These are phyloP conservation scores for Carapus acus DNA, from an alignment of 2,797 vertebrate genomes.

Conservation along the genomic window DNA sequence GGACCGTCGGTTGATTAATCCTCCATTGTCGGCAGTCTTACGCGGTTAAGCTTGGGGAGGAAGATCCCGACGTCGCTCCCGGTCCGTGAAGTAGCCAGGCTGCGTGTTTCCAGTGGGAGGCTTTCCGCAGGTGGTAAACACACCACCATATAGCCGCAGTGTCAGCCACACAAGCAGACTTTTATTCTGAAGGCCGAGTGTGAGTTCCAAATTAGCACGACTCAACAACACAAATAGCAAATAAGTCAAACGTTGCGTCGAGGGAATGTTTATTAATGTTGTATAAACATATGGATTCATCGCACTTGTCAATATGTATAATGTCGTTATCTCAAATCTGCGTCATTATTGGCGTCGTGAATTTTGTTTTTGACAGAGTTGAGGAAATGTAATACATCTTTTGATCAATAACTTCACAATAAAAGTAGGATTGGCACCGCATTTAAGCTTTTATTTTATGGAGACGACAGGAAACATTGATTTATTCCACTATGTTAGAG, in stretches of 20 bases:
- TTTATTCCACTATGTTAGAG: neutral
- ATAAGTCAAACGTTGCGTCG: neutral
- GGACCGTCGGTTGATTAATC: conserved; percentile 32
- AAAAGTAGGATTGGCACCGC: conserved; percentile 1
- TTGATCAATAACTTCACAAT: neutral
- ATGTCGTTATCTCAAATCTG: too few relatives aligned
- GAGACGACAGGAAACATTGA: too few relatives aligned
- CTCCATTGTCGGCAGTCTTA: conserved; percentile 11
- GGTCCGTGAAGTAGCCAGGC: conserved; percentile 6
- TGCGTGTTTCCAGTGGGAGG: conserved; percentile 15
- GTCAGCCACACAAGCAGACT: neutral
- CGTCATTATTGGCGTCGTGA: too few relatives aligned
- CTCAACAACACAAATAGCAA: neutral
- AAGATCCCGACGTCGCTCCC: neutral
- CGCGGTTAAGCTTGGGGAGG: neutral
- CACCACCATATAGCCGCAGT: neutral
- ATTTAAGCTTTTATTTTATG: too few relatives aligned
- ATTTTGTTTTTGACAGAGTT: too few relatives aligned
- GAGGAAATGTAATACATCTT: too few relatives aligned
- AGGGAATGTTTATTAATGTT: too few relatives aligned
- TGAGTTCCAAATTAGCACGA: neutral
- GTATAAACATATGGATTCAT: too few relatives aligned
- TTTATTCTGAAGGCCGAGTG: conserved; percentile 31
- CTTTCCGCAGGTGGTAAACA: conserved; percentile 15
- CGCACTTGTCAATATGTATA: too few relatives aligned